Base-by-base conservation (phyloP, 2,113 vertebrate species). In the Propithecus coquereli region DNA sequence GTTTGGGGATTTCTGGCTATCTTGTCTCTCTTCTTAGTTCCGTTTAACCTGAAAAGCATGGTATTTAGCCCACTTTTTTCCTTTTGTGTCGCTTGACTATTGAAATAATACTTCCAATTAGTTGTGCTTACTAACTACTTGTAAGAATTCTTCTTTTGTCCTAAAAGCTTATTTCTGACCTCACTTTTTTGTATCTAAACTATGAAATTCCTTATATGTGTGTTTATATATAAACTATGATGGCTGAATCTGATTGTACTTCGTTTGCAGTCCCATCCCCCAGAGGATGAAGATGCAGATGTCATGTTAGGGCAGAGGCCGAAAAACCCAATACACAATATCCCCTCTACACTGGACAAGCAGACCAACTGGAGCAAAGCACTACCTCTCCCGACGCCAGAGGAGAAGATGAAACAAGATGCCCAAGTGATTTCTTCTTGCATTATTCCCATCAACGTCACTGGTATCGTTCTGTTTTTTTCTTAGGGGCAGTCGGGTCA, bases 391-490 rank as follows among this genome's bases (percentile, higher is more conserved):
- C 99, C 99, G 76, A 99, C 99, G 52, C 99, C 99, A 59, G 99
- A 99, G 98, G 99, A 99, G 98, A 99, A 99, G 98, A 99, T 99
- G 99, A 99, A 99, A 98, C 99, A 98, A 98, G 99, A 99, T 97
- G 99, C 99, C 96, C 99, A 99, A 99, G 99, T 99, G 98, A 99
- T 99, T 98, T 98, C 98, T 98, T 99, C 99, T 98, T 99, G 99
- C 98, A 98, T 99, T 98, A 99, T 99, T 98, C 99, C 99, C 98
- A 99, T 99, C 98, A 99, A 99, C 96, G 99, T 99, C 98, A 99
- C 99, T 83, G 99, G 99, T 99, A 99, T 96, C 76, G 73, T 98
- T 98, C 95, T 98, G 95, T 98, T 98, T 94, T 98, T 87, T 84
- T 92, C 97, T 97, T 97, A 96, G 97, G 97, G 94, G 77, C 16